Evolutionary conservation across 1,140 invertebrate genomes (phyloP).

Genomic region (Helicorthomorpha holstii): DNA sequence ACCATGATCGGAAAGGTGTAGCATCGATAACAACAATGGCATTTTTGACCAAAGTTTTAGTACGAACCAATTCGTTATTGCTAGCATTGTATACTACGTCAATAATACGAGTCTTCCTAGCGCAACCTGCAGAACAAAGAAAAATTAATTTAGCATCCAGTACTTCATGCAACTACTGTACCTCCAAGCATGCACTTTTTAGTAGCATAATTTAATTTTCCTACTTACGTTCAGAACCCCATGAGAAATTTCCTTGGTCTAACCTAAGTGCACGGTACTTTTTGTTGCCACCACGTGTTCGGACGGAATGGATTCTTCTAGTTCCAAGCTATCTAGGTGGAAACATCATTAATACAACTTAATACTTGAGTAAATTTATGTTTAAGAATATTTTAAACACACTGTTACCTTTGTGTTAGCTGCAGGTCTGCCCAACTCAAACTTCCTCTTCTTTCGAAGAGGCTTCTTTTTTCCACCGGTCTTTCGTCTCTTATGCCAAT

Average conservation of each 20-base stretch:
- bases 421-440: slow-evolving; percentile 91
- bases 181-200: too few species aligned
- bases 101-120: slow-evolving; percentile 93
- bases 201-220: too few species aligned
- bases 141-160: not conserved
- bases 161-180: too few species aligned
- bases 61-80: slow-evolving; percentile 96
- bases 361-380: too few species aligned
- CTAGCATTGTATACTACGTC: slow-evolving; percentile 99
- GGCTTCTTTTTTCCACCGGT: slow-evolving; percentile 93
- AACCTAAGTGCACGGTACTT: slow-evolving; percentile 92
- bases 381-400: slow-evolving; percentile 1
- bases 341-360: too few species aligned
- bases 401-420: slow-evolving; percentile 83
- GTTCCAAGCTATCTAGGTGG: slow-evolving; percentile 75
- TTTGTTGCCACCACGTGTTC: slow-evolving; percentile 87
- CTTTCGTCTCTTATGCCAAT: slow-evolving; percentile 94
- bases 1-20: slow-evolving; percentile 97
- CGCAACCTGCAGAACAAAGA: slow-evolving; percentile 34
- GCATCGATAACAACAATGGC: slow-evolving; percentile 95
- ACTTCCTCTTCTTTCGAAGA: slow-evolving; percentile 97
- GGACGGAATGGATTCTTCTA: slow-evolving; percentile 77
- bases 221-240: slow-evolving; percentile 93
- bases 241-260: slow-evolving; percentile 91
- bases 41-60: slow-evolving; percentile 98